A percentile compares a stretch with the other conserved stretches of the same genome.
Evolutionary conservation across 2,888 invertebrate genomes (phyloP).

Genomic region (Neuroscelio doddi): DNA sequence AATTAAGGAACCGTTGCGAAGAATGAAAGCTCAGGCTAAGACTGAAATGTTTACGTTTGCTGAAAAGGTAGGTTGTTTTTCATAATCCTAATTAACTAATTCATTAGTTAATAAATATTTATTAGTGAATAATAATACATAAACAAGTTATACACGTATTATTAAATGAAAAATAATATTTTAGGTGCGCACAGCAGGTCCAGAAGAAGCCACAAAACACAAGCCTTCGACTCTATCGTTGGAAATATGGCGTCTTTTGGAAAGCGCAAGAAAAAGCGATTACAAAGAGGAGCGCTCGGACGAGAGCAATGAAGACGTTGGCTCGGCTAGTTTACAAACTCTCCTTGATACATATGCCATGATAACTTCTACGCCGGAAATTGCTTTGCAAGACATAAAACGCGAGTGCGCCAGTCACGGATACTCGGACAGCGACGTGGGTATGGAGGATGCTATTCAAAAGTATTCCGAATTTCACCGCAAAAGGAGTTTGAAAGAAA

Average conservation of each 20-base stretch:
- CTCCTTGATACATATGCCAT: conserved; percentile 54
- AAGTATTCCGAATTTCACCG: conserved; percentile 12
- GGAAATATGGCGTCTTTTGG: conserved; percentile 59
- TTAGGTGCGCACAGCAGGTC: conserved; percentile 50
- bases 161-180: no score
- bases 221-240: conserved; percentile 58
- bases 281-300: conserved; percentile 54
- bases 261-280: conserved; percentile 49
- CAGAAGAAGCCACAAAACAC: conserved; percentile 54
- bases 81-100: no score
- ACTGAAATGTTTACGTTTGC: no score
- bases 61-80: no score
- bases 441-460: neutral
- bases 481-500: conserved; percentile 20
- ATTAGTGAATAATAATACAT: no score
- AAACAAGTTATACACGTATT: no score
- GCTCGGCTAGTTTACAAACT: conserved; percentile 37
- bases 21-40: no score
- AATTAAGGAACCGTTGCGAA: no score
- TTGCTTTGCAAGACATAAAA: conserved; percentile 48
- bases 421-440: conserved; percentile 21
- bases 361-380: conserved; percentile 38
- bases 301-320: conserved; percentile 53
- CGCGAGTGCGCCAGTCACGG: conserved; percentile 48
- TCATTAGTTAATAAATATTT: no score